Base-by-base conservation (phyloP, 2,113 vertebrate species). In the mouse (Mus musculus) region DNA sequence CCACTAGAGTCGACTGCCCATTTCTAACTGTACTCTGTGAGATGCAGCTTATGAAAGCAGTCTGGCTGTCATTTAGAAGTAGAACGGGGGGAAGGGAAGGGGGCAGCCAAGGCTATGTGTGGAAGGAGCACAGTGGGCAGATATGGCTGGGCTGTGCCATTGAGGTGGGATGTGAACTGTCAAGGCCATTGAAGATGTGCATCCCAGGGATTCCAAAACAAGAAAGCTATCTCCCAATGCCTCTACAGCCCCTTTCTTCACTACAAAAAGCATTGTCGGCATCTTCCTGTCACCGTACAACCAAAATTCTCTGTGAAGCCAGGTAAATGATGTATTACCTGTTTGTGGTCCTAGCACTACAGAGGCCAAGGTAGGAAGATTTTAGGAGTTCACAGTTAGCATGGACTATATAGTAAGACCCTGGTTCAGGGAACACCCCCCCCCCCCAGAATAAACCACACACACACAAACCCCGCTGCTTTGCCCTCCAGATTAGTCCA, bases 31-130 rank as follows among this genome's bases (percentile, higher is more conserved):
- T 91, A 82, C 81, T 61, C 89, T 75, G 2, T 19, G 94, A 95
- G 91, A 80, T 10, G 26, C 61, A 78, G 89, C 49, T 69, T 84
- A 91, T 94, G 95, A 96, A 97, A 97, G 88, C 88, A 82, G 94
- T 91, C 81, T 97, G 93, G 81, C 73, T 95, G 92, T 96, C 28
- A 91, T 94, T 95, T 71, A 89, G 77, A 75, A 92, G 84, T 36
- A 87, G 54, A 52, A 91, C 88, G 20, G 24, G 3, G 63, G 14
- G 16, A 54, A 87, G 97, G 80, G 95, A 92, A 52, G 87, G 95
- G 85, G 4, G 2, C 26, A 36, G 95, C 77, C 89, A 89, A 75
- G 71, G 73, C n/a, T 88, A 56, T 36, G 33, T 0, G 28, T 65
- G 26, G n/a, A 63, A 67, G 69, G 73, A 46, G 42, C 30, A 17